phyloP scores from a whole-genome alignment of 2,113 vertebrate species.

The Rhinopomastus cyanomelas region DNA sequence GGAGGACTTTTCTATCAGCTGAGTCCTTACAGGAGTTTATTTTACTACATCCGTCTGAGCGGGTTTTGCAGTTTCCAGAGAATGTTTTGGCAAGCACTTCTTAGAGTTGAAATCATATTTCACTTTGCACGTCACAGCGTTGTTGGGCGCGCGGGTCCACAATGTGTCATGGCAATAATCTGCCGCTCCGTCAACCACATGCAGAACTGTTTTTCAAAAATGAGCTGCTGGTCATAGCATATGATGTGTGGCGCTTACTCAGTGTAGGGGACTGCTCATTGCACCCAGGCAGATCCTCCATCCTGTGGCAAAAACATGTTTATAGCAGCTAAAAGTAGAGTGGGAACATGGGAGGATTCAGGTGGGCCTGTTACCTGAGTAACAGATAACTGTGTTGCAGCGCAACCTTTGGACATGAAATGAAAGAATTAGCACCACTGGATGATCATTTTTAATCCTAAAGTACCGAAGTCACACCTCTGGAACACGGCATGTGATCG shows the following conservation, averaged over 20 bases:
- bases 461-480: background rate
- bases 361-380: background rate
- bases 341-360: background rate
- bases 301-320: background rate
- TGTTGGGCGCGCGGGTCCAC: background rate
- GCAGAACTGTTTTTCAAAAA: background rate
- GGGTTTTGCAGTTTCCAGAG: background rate
- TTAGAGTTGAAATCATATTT: background rate
- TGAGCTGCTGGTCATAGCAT: background rate
- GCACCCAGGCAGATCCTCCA: background rate
- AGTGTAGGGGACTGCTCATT: background rate
- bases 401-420: background rate
- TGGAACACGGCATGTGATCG: background rate
- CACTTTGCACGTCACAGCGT: background rate
- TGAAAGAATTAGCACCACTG: background rate
- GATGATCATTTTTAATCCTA: background rate
- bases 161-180: background rate
- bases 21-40: background rate
- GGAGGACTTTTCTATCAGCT: background rate
- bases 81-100: background rate
- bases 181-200: background rate
- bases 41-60: background rate
- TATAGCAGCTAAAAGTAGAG: background rate
- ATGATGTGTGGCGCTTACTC: background rate
- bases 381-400: background rate